Conservation (phyloP, 2,797 vertebrate species). For the Platyrinchus mystaceus region DNA sequence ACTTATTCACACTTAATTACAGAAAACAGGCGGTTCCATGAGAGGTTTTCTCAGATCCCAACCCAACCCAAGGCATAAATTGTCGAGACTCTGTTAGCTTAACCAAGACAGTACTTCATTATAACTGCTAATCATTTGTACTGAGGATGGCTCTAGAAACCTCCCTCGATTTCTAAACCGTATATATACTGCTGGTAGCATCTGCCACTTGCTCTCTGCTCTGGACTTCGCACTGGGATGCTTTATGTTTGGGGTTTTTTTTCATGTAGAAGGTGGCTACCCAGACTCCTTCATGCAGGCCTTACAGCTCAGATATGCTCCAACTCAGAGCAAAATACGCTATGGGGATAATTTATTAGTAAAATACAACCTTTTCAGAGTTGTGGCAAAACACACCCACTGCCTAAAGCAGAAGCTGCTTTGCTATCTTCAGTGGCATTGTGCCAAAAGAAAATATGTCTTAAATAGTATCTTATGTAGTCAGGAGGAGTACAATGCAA, state of each 20-base stretch:
- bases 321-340: background rate
- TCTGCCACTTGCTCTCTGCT: background rate
- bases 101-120: background rate
- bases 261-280: background rate
- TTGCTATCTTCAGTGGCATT: background rate
- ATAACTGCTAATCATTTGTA: background rate
- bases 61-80: background rate
- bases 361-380: background rate
- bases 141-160: background rate
- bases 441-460: background rate
- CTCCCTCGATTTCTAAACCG: background rate
- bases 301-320: background rate
- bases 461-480: background rate
- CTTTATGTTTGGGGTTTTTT: background rate
- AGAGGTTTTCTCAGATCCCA: background rate
- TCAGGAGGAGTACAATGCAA: background rate
- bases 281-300: background rate
- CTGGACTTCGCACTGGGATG: background rate
- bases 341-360: background rate
- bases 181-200: background rate
- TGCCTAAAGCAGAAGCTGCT: slow-evolving; percentile 1
- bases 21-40: background rate
- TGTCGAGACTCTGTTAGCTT: background rate
- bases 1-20: background rate
- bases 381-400: slow-evolving; percentile 1